Evolutionary conservation across 2,888 invertebrate species (phyloP), one percentile per base, ranked within the genome.

Genomic region (Hartigia nigra): DNA sequence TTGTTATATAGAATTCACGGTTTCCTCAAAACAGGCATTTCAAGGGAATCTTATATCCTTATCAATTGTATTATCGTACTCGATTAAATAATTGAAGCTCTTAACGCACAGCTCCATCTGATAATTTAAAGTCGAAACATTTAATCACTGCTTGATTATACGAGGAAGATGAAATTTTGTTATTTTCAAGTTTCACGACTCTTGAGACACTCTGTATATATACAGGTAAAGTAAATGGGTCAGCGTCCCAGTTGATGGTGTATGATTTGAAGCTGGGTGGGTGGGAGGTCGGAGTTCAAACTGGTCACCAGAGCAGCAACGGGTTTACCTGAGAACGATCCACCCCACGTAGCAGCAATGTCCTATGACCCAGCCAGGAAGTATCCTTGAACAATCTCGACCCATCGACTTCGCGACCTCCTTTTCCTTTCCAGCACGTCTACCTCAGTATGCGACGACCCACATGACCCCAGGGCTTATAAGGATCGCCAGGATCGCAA

Each of bases 181-280:
- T 55, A 55, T 55, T 55, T 23, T 14, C 9, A 55, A 55, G 55
- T 55, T 55, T 9, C 55, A 55, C 5, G 55, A 55, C 55, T 55
- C 55, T 23, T 23, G 23, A 55, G 55, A 55, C 55, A 55, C 55
- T 55, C 55, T 55, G 55, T 23, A 9, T 55, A 55, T 55, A 55
- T 84, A 86, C 88, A 88, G 89, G 86, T 87, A 84, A 88, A 87
- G 83, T 88, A 89, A 89, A 87, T 89, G 79, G 89, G 89, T 89
- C 88, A 85, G 82, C 85, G 88, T 87, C 87, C 87, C 84, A 86
- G 85, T 88, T 88, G 82, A 82, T 79, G 81, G 78, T 32, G 80
- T 74, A 34, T 31, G 75, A 77, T 74, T 77, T 72, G 70, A 83
- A 82, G 74, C 79, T 78, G 76, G 79, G 78, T 77, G 78, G 79